Percentiles rank a stretch among this genome's conserved stretches.
phyloP scores from a whole-genome alignment of 1,140 invertebrate species.

The Drosophila biarmipes region DNA sequence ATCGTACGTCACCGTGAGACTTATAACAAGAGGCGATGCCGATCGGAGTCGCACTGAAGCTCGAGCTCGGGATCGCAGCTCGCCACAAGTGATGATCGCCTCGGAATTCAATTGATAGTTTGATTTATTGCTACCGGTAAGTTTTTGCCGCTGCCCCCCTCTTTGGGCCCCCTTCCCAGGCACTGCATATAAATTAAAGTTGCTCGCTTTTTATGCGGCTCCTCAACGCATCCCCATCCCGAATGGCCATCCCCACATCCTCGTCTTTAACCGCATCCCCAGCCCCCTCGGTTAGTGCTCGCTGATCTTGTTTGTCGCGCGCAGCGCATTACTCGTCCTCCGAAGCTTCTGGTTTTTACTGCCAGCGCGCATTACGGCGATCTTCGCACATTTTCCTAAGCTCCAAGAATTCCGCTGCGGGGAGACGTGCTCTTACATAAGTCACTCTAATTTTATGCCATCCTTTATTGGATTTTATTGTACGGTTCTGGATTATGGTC shows the following conservation, averaged over 20 bases:
- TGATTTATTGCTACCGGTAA: slow-evolving; percentile 84
- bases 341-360: slow-evolving; percentile 78
- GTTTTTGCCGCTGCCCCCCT: slow-evolving; percentile 55
- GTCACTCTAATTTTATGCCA: slow-evolving; percentile 47
- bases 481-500: slow-evolving; percentile 13
- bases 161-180: background rate
- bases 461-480: slow-evolving; percentile 22
- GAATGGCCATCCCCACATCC: background rate
- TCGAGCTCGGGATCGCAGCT: slow-evolving; percentile 39
- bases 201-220: slow-evolving; percentile 57
- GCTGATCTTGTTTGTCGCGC: slow-evolving; percentile 82
- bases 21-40: slow-evolving; percentile 73
- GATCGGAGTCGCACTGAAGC: slow-evolving; percentile 19
- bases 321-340: slow-evolving; percentile 70
- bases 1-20: slow-evolving; percentile 60
- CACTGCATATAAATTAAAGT: slow-evolving; percentile 77
- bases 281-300: slow-evolving; percentile 50
- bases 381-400: slow-evolving; percentile 56
- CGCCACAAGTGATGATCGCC: slow-evolving; percentile 80
- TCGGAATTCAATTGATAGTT: slow-evolving; percentile 84
- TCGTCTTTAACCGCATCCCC: background rate
- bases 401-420: slow-evolving; percentile 16
- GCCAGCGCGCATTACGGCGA: slow-evolving; percentile 56
- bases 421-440: slow-evolving; percentile 5
- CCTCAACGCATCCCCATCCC: slow-evolving; percentile 26